These are phyloP conservation scores for Synchiropus splendidus DNA, from an alignment of 2,113 vertebrate genomes.

Conservation along the genomic window DNA sequence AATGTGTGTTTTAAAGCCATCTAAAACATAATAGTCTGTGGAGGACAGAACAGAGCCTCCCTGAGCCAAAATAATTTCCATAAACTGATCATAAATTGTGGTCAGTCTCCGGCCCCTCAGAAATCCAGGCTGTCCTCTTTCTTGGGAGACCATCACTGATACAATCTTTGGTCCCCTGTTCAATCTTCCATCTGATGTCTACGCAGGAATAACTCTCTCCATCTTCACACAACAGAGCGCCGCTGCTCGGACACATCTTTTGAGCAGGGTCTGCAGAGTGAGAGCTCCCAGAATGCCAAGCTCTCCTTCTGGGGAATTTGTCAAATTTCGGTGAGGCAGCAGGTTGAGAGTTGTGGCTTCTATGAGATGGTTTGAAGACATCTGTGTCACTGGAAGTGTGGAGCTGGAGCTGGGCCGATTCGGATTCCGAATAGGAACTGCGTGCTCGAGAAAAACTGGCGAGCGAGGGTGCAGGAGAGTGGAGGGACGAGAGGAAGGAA, in stretches of 20 bases:
- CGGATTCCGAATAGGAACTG: constrained; percentile 54
- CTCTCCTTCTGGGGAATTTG: constrained; percentile 39
- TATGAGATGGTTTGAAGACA: not conserved
- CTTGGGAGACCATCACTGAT: constrained; percentile 44
- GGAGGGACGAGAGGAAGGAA: constrained; percentile 8
- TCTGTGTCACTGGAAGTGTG: not conserved
- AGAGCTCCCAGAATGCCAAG: constrained; percentile 63
- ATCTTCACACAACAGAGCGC: not conserved
- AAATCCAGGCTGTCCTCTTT: constrained; percentile 71
- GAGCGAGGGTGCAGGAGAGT: constrained; percentile 2
- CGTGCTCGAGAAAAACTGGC: constrained; percentile 16
- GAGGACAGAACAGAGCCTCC: too few relatives aligned
- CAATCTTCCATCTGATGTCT: constrained; percentile 48
- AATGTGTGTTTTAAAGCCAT: too few relatives aligned
- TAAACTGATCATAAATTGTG: constrained; percentile 3
- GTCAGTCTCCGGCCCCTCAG: constrained; percentile 38
- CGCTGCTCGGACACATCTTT: constrained; percentile 26
- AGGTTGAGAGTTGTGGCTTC: constrained; percentile 1
- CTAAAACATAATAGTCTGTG: too few relatives aligned
- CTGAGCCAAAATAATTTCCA: too few relatives aligned
- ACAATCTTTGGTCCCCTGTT: constrained; percentile 41
- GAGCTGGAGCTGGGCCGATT: constrained; percentile 27
- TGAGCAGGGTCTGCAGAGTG: constrained; percentile 58
- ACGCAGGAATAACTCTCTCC: not conserved
- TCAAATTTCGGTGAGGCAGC: constrained; percentile 4